phyloP scores from a whole-genome alignment of 2,888 invertebrate species.

The Rhimphoctona megacephalus region DNA sequence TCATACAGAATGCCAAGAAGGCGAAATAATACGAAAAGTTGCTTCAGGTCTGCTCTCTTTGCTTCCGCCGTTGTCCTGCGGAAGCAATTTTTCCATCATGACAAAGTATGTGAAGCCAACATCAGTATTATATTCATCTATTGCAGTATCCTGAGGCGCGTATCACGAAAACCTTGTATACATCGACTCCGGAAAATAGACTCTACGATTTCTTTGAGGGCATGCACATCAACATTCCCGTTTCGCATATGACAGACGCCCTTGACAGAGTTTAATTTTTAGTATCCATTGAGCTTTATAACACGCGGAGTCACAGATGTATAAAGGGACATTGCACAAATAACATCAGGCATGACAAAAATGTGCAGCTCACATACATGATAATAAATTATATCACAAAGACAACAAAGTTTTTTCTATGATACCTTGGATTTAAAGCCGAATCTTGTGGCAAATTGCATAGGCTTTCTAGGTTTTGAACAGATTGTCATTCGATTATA shows the following conservation, averaged over 20 bases:
- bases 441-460: neutral
- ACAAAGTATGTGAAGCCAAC: neutral
- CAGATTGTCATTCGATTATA: neutral
- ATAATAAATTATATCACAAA: neutral
- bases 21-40: constrained; percentile 18
- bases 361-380: neutral
- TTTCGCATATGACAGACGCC: constrained; percentile 1
- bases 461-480: neutral
- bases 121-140: constrained; percentile 19
- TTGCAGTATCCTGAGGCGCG: constrained; percentile 33
- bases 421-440: neutral
- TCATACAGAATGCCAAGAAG: neutral
- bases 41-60: neutral
- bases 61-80: constrained; percentile 8
- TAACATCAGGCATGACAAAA: neutral
- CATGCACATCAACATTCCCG: neutral
- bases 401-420: neutral
- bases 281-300: neutral
- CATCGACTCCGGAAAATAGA: constrained; percentile 9
- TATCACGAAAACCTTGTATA: constrained; percentile 26
- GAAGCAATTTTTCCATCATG: constrained; percentile 39
- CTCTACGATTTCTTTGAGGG: constrained; percentile 21
- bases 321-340: neutral
- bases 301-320: neutral
- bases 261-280: neutral